phyloP scores from a whole-genome alignment of 1,140 invertebrate genomes.

The Belonocnema kinseyi region DNA sequence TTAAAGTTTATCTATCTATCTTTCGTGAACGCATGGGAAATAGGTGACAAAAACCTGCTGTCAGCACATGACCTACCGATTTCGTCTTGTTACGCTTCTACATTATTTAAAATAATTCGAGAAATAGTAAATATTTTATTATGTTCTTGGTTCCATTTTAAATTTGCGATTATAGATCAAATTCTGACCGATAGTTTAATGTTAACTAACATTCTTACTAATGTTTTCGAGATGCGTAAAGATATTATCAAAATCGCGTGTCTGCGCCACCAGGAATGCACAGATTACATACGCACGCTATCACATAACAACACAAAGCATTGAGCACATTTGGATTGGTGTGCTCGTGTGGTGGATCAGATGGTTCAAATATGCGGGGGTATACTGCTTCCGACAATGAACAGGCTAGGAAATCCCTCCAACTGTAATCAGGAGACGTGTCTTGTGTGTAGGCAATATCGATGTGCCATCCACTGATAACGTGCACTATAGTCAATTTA shows the following conservation, averaged over 20 bases:
- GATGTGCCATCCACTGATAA: slow-evolving; percentile 22
- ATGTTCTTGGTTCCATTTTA: too few relatives aligned
- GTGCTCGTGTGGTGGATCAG: slow-evolving; percentile 21
- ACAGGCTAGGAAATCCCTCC: slow-evolving; percentile 22
- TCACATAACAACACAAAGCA: slow-evolving; percentile 26
- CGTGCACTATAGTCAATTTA: background rate
- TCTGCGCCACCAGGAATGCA: background rate
- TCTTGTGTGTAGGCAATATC: slow-evolving; percentile 6
- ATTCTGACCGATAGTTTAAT: background rate
- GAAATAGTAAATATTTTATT: too few relatives aligned
- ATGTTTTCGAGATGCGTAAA: slow-evolving; percentile 19
- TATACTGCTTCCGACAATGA: slow-evolving; percentile 18
- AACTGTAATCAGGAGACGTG: slow-evolving; percentile 24
- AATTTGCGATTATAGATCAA: too few relatives aligned
- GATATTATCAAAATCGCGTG: slow-evolving; percentile 22
- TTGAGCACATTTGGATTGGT: slow-evolving; percentile 7
- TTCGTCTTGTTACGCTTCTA: too few relatives aligned
- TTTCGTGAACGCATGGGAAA: too few relatives aligned
- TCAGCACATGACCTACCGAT: too few relatives aligned
- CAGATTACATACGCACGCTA: slow-evolving; percentile 16
- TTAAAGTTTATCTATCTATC: too few relatives aligned
- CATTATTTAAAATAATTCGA: too few relatives aligned
- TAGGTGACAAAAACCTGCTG: too few relatives aligned
- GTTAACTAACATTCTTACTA: slow-evolving; percentile 22
- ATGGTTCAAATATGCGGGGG: slow-evolving; percentile 23